Evolutionary conservation across 2,797 vertebrate species (phyloP).

Genomic region (Apogon hyalosoma): DNA sequence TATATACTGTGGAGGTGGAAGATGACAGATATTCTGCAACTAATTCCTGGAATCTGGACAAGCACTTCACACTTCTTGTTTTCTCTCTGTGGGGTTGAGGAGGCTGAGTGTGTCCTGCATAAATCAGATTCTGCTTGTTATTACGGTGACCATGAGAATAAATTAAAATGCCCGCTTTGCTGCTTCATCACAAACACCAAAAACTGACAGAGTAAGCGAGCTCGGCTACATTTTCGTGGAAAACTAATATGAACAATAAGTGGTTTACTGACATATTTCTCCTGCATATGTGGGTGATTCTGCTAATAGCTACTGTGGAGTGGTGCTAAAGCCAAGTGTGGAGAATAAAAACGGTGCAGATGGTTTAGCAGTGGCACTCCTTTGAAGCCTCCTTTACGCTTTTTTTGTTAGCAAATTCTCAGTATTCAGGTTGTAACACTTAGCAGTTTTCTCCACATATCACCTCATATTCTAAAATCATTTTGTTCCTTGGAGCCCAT

Average conservation of each 20-base stretch:
- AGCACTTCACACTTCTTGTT: slow-evolving; percentile 57
- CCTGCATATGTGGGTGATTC: slow-evolving; percentile 59
- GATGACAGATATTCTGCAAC: slow-evolving; percentile 67
- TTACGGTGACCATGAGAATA: slow-evolving; percentile 30
- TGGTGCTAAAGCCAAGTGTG: slow-evolving; percentile 54
- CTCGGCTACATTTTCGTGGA: slow-evolving; percentile 5
- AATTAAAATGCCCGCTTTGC: slow-evolving; percentile 21
- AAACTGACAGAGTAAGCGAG: slow-evolving; percentile 10
- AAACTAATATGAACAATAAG: slow-evolving; percentile 47
- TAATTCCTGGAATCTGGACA: slow-evolving; percentile 66
- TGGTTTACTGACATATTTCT: slow-evolving; percentile 60
- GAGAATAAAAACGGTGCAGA: slow-evolving; percentile 48
- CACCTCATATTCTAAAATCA: background rate
- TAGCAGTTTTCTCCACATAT: slow-evolving; percentile 7
- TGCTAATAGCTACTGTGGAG: slow-evolving; percentile 23
- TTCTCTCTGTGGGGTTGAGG: slow-evolving; percentile 50
- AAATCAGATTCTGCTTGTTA: slow-evolving; percentile 37
- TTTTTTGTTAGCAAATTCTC: slow-evolving; percentile 8
- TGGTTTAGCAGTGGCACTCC: slow-evolving; percentile 40
- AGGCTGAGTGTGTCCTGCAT: slow-evolving; percentile 44
- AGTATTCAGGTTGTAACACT: slow-evolving; percentile 33
- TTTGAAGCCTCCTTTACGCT: slow-evolving; percentile 25
- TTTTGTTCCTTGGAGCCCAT: background rate
- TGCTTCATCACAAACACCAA: slow-evolving; percentile 28
- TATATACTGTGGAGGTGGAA: slow-evolving; percentile 61